A percentile compares a stretch with the other conserved stretches of the same genome.
Evolutionary conservation across 2,888 invertebrate species (phyloP).

Genomic region (Mesoligia furuncula): DNA sequence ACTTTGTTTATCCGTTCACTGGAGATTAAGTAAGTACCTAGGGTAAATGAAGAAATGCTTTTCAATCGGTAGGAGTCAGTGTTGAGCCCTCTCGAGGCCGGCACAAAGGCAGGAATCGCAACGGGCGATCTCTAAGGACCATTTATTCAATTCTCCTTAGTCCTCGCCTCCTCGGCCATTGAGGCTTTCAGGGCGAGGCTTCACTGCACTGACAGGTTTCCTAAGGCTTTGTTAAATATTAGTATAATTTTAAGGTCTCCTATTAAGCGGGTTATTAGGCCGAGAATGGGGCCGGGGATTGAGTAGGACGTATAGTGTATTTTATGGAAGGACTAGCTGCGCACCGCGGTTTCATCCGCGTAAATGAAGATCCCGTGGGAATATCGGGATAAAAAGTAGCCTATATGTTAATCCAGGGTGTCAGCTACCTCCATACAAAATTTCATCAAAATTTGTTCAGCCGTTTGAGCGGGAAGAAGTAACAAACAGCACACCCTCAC

Average conservation of each 20-base stretch:
- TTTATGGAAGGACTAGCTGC: not conserved
- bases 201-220: constrained; percentile 12
- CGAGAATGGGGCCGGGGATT: not conserved
- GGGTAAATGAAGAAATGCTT: constrained; percentile 42
- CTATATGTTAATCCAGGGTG: too few relatives aligned
- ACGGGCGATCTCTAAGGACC: constrained; percentile 39
- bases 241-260: not conserved
- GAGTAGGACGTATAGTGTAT: too few relatives aligned
- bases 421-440: too few relatives aligned
- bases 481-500: too few relatives aligned
- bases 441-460: too few relatives aligned
- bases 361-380: too few relatives aligned
- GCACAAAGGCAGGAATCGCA: constrained; percentile 52
- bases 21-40: constrained; percentile 20
- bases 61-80: constrained; percentile 45
- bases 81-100: constrained; percentile 41
- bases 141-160: constrained; percentile 51
- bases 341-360: too few relatives aligned
- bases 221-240: constrained; percentile 3
- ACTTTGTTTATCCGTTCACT: constrained; percentile 39
- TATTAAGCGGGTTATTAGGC: not conserved
- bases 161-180: constrained; percentile 1
- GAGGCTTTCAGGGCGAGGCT: constrained; percentile 26
- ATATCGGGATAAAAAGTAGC: too few relatives aligned
- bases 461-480: too few relatives aligned